These are phyloP conservation scores for Wasmannia auropunctata DNA, from an alignment of 1,140 invertebrate genomes.

Conservation along the genomic window DNA sequence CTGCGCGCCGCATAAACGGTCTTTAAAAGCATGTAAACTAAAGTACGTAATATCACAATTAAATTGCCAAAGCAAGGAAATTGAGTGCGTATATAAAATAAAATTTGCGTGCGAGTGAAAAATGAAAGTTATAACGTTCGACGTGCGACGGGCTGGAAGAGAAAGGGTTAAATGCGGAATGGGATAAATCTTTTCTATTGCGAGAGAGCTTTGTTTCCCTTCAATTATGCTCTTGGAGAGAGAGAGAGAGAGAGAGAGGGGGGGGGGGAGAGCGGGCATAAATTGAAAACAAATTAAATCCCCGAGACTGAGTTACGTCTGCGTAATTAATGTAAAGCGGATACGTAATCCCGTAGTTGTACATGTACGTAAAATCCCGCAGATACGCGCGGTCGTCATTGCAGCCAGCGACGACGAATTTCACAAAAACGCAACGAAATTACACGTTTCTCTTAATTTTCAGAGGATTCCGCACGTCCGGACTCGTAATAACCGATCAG, in stretches of 20 bases:
- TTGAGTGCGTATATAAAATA: background rate
- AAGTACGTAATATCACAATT: too few species aligned
- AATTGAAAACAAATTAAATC: slow-evolving; percentile 76
- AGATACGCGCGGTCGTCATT: slow-evolving; percentile 22
- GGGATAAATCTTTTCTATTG: slow-evolving; percentile 38
- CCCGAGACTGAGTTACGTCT: slow-evolving; percentile 42
- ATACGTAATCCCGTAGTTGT: slow-evolving; percentile 52
- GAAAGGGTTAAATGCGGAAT: slow-evolving; percentile 41
- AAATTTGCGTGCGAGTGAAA: background rate
- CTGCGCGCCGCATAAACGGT: too few species aligned
- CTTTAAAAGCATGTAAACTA: background rate
- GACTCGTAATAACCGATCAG: slow-evolving; percentile 24
- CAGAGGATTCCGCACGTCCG: background rate
- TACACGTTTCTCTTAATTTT: slow-evolving; percentile 18
- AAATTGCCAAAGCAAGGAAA: background rate
- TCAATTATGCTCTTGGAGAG: background rate
- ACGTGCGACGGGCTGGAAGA: background rate
- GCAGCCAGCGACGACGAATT: background rate
- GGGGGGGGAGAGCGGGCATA: slow-evolving; percentile 16
- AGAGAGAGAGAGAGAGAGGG: background rate
- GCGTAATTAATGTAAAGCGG: slow-evolving; percentile 72
- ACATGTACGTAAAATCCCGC: slow-evolving; percentile 43
- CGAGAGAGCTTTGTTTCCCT: slow-evolving; percentile 51
- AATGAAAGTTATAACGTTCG: background rate
- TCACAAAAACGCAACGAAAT: background rate